A percentile compares a stretch with the other conserved stretches of the same genome.
Evolutionary conservation across 2,113 vertebrate species (phyloP).

Genomic region (Corythornis madagascariensis): DNA sequence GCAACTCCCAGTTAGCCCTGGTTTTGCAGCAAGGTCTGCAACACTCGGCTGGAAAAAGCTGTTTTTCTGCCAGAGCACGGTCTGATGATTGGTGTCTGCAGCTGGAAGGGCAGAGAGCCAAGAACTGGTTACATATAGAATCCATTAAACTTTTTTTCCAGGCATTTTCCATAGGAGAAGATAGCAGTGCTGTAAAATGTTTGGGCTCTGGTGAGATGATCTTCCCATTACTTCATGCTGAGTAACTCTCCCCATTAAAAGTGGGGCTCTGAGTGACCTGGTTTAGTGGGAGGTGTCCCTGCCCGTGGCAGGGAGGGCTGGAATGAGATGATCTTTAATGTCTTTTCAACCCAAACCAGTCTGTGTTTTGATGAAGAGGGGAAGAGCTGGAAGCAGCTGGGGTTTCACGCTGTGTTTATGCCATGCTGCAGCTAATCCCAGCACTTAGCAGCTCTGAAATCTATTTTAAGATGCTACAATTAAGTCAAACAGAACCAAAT

Average conservation of each 20-base stretch:
- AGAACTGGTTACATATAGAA: neutral
- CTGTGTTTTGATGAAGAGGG: neutral
- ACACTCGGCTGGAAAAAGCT: accelerated
- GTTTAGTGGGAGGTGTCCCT: too few relatives aligned
- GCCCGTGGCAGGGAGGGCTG: too few relatives aligned
- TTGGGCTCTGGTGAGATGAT: neutral
- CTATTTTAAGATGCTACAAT: constrained; percentile 1
- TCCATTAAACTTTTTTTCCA: neutral
- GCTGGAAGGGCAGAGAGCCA: neutral
- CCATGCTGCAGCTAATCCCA: neutral
- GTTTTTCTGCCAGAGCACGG: neutral
- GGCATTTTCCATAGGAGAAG: neutral
- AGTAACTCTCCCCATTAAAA: accelerated
- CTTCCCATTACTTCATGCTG: neutral
- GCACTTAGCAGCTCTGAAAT: neutral
- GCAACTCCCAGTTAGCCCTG: neutral
- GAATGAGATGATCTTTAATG: too few relatives aligned
- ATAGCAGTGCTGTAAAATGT: accelerated
- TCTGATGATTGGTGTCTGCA: neutral
- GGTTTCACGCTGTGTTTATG: neutral
- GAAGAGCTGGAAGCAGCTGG: neutral
- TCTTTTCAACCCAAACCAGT: too few relatives aligned
- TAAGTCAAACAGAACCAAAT: constrained; percentile 6
- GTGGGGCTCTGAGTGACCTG: neutral
- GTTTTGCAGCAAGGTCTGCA: neutral